A percentile compares a stretch with the other conserved stretches of the same genome.
Evolutionary conservation across 2,797 vertebrate species (phyloP).

Genomic region (Tapirus indicus): DNA sequence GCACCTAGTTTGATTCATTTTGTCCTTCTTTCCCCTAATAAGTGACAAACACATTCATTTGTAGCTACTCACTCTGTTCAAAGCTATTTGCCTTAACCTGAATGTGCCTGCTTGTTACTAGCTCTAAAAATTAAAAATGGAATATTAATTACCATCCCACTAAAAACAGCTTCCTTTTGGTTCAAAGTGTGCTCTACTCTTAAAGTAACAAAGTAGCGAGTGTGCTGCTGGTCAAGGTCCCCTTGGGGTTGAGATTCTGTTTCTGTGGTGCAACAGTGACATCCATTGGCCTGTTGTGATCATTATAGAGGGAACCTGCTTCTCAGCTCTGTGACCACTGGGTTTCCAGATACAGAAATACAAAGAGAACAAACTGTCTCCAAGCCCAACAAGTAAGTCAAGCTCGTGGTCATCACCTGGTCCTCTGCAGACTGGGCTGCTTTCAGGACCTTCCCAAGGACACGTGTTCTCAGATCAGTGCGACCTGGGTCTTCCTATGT

Average conservation of each 20-base stretch:
- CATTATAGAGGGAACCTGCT: constrained; percentile 43
- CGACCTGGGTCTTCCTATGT: background rate
- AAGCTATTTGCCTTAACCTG: background rate
- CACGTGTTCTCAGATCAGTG: background rate
- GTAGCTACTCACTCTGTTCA: background rate
- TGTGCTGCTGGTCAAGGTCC: background rate
- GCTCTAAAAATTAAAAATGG: background rate
- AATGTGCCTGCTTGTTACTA: background rate
- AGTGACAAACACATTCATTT: background rate
- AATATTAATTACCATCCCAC: background rate
- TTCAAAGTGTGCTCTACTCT: background rate
- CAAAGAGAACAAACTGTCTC: background rate
- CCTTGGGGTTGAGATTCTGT: background rate
- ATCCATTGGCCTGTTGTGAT: constrained; percentile 84
- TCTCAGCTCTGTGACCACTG: background rate
- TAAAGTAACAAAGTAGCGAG: background rate
- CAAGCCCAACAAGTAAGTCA: background rate
- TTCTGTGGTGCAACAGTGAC: constrained; percentile 85
- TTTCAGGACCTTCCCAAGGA: background rate
- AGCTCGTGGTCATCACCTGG: background rate
- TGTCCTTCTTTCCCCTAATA: background rate
- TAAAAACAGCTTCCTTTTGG: background rate
- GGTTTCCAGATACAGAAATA: background rate
- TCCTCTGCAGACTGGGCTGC: background rate
- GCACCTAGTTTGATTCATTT: background rate